A percentile compares a stretch with the other conserved stretches of the same genome.
These are phyloP conservation scores for Sinohyriopsis cumingii DNA, from an alignment of 2,888 invertebrate species.

Conservation along the genomic window DNA sequence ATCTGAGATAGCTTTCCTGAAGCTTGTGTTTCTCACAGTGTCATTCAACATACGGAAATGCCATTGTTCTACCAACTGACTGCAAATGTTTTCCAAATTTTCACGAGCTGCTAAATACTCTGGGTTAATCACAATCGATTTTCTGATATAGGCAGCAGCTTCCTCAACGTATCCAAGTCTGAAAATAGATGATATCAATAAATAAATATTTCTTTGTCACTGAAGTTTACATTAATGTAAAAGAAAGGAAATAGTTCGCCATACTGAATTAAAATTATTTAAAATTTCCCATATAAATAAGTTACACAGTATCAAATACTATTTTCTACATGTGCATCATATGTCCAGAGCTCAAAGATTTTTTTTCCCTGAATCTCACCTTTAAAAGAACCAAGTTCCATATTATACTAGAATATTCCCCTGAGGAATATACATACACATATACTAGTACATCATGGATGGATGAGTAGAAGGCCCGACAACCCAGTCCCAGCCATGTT, in stretches of 20 bases:
- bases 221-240: not conserved
- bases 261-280: not conserved
- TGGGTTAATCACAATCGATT: conserved; percentile 74
- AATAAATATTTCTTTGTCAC: not conserved
- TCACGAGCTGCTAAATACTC: conserved; percentile 78
- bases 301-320: no score
- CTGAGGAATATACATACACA: no score
- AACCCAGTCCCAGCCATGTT: no score
- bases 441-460: no score
- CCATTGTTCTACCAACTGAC: conserved; percentile 83
- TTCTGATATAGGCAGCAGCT: conserved; percentile 77
- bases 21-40: conserved; percentile 79
- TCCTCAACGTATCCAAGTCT: conserved; percentile 77
- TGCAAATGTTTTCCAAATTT: conserved; percentile 81
- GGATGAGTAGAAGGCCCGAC: no score
- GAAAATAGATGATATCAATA: conserved; percentile 54
- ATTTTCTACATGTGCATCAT: not conserved
- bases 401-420: no score
- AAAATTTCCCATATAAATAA: not conserved
- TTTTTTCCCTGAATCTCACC: no score
- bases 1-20: conserved; percentile 78
- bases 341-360: not conserved
- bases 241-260: not conserved
- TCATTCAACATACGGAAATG: conserved; percentile 90
- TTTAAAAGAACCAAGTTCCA: no score